These are phyloP conservation scores for Chelmon rostratus DNA, from an alignment of 2,797 vertebrate genomes.

Conservation along the genomic window DNA sequence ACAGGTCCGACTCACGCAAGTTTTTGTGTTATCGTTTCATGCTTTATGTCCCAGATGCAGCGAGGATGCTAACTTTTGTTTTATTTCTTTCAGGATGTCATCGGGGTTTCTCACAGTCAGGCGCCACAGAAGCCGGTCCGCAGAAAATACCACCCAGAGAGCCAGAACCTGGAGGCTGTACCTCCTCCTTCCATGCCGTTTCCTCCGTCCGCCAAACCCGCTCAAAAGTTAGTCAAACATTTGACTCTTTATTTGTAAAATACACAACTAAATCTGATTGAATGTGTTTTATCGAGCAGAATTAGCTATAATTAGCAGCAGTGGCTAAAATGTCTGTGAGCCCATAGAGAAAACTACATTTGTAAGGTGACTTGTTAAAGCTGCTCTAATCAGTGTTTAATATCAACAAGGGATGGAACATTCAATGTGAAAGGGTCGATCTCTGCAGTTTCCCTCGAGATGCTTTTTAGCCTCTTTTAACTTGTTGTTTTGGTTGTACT, in stretches of 20 bases:
- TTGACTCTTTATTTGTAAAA: background rate
- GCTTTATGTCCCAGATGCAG: background rate
- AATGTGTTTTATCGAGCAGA: background rate
- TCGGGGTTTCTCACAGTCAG: constrained; percentile 74
- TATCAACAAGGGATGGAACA: background rate
- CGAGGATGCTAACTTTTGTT: background rate
- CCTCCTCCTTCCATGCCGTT: constrained; percentile 71
- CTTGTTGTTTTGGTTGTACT: background rate
- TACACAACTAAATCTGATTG: background rate
- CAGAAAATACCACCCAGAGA: constrained; percentile 91
- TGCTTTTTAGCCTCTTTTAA: too few species aligned
- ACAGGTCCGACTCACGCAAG: constrained; percentile 82
- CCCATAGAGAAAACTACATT: background rate
- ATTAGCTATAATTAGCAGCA: background rate
- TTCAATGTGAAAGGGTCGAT: background rate
- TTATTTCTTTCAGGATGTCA: constrained; percentile 81
- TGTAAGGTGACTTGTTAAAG: background rate
- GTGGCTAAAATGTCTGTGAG: background rate
- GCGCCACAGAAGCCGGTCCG: constrained; percentile 93
- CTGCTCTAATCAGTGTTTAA: background rate
- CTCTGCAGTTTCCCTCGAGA: background rate
- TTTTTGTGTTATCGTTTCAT: background rate
- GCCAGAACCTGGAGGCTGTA: constrained; percentile 81
- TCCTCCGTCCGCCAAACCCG: constrained; percentile 82
- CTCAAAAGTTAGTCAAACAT: constrained; percentile 88